Evolutionary conservation across 2,797 vertebrate species (phyloP).

Genomic region (Ceyx erithaca): DNA sequence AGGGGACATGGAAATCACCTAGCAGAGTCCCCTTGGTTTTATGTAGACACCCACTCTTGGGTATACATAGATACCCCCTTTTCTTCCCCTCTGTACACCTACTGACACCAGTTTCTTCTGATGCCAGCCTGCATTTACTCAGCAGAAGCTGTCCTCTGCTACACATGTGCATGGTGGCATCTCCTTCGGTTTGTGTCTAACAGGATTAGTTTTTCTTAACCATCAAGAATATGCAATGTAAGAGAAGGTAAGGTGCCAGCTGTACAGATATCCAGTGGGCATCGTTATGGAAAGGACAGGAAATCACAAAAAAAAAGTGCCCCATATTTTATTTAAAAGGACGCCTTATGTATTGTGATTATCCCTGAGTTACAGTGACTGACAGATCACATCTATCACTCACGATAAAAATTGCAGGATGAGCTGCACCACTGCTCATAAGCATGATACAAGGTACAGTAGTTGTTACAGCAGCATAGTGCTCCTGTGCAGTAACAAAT

Average conservation of each 20-base stretch:
- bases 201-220: constrained; percentile 17
- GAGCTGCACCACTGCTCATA: constrained; percentile 42
- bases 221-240: not conserved
- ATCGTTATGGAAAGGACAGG: constrained; percentile 6
- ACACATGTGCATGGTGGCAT: accelerated
- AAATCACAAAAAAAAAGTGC: not conserved
- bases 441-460: constrained; percentile 31
- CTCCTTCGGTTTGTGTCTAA: not conserved
- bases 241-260: not conserved
- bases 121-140: not conserved
- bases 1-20: not conserved
- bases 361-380: not conserved
- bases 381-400: constrained; percentile 7
- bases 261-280: not conserved
- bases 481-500: constrained; percentile 70
- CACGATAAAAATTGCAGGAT: constrained; percentile 32
- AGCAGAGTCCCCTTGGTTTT: not conserved
- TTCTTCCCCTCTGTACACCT: not conserved
- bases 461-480: constrained; percentile 46
- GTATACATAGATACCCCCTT: not conserved
- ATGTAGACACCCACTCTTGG: not conserved
- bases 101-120: not conserved
- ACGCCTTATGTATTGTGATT: not conserved
- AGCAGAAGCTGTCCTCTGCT: not conserved
- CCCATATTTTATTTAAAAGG: constrained; percentile 22